A percentile compares a stretch with the other conserved stretches of the same genome.
These are phyloP conservation scores for Nematostella vectensis DNA, from an alignment of 92 coral and sea anemone species.

Conservation along the genomic window DNA sequence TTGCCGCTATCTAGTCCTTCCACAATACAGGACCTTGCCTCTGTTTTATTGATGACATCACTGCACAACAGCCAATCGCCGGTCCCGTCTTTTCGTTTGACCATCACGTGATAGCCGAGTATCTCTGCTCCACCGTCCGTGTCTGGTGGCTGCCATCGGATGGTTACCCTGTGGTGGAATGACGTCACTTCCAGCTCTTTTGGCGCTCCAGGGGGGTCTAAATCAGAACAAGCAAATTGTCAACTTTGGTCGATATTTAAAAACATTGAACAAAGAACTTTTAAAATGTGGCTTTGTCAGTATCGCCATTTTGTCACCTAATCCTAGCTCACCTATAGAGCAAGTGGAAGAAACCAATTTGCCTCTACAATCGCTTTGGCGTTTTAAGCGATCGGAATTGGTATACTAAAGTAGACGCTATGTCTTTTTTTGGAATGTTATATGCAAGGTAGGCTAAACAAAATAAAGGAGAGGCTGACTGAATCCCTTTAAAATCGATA, in stretches of 20 bases:
- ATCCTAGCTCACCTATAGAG: too few species aligned
- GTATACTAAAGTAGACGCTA: too few species aligned
- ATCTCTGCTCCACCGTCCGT: slow-evolving; percentile 13
- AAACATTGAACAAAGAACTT: neutral
- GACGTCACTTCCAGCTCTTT: slow-evolving; percentile 15
- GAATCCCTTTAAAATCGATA: too few species aligned
- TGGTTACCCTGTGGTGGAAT: slow-evolving; percentile 1
- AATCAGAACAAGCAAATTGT: neutral
- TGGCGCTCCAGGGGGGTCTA: slow-evolving; percentile 2
- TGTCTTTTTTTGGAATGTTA: too few species aligned
- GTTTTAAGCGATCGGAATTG: too few species aligned
- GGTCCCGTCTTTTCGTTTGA: neutral
- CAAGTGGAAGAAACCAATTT: too few species aligned
- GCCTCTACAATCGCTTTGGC: too few species aligned
- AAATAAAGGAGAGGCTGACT: too few species aligned
- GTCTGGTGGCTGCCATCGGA: slow-evolving; percentile 12
- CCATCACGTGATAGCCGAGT: neutral
- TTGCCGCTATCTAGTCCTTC: neutral
- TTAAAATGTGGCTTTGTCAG: too few species aligned
- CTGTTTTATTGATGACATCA: neutral
- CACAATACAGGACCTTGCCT: neutral
- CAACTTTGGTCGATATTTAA: neutral
- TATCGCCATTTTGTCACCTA: too few species aligned
- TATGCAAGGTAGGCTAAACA: too few species aligned
- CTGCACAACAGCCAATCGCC: neutral